Evolutionary conservation across 2,797 vertebrate genomes (phyloP).

Genomic region (Vipera latastei): DNA sequence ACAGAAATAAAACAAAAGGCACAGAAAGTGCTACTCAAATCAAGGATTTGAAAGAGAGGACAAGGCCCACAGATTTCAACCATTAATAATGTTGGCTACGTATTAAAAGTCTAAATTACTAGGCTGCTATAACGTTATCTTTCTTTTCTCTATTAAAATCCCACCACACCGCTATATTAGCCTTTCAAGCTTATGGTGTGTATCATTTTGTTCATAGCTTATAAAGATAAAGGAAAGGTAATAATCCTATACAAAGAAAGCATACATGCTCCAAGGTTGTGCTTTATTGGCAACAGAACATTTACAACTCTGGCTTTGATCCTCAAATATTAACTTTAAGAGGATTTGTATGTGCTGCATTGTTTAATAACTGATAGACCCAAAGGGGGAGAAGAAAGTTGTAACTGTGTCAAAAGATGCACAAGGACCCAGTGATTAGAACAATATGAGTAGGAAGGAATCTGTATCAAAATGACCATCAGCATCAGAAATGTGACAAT

Average conservation of each 20-base stretch:
- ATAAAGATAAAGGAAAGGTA: conserved; percentile 21
- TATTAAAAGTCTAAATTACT: not conserved
- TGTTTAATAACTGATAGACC: not conserved
- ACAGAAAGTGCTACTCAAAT: not conserved
- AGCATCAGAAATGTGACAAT: not conserved
- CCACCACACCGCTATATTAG: not conserved
- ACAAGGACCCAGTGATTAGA: not conserved
- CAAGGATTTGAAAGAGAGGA: not conserved
- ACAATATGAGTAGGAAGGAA: not conserved
- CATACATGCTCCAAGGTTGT: conserved; percentile 4
- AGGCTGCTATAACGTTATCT: not conserved
- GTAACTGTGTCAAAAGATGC: not conserved
- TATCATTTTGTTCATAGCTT: conserved; percentile 8
- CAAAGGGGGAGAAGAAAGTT: not conserved
- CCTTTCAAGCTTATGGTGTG: conserved; percentile 5
- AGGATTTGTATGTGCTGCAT: not conserved
- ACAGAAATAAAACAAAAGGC: not conserved
- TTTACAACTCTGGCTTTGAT: conserved; percentile 13
- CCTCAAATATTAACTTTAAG: conserved; percentile 14
- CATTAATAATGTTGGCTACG: conserved; percentile 1
- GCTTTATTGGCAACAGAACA: conserved; percentile 1
- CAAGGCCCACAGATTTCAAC: not conserved
- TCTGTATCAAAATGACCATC: not conserved
- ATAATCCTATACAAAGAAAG: conserved; percentile 33
- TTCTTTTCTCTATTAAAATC: conserved; percentile 20